phyloP scores from a whole-genome alignment of 2,888 invertebrate species.

The Julus scandinavius region DNA sequence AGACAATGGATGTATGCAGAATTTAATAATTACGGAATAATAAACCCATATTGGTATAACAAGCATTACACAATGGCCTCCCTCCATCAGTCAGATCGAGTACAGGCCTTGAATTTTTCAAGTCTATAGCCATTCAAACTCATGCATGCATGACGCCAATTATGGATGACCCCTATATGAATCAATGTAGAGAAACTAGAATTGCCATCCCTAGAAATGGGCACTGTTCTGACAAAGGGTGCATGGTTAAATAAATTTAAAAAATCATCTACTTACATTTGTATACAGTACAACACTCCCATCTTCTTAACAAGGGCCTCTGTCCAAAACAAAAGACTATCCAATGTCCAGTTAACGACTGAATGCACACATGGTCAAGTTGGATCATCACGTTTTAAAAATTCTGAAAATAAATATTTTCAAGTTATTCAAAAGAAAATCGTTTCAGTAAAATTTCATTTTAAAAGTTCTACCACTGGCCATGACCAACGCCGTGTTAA shows the following conservation, averaged over 20 bases:
- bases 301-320: background rate
- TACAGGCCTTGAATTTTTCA: no score
- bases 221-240: no score
- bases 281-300: background rate
- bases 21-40: no score
- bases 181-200: no score
- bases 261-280: background rate
- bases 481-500: background rate
- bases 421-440: background rate
- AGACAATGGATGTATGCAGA: no score
- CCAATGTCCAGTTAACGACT: background rate
- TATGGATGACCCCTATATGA: no score
- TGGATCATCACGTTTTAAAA: background rate
- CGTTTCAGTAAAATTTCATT: background rate
- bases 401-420: conserved; percentile 31
- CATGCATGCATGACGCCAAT: no score
- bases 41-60: no score
- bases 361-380: background rate
- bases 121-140: no score
- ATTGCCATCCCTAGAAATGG: no score
- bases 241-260: background rate
- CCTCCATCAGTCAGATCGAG: no score
- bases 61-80: no score
- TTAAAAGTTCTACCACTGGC: background rate
- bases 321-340: background rate